These are phyloP conservation scores for Cyanistes caeruleus DNA, from an alignment of 2,113 vertebrate species.

Conservation along the genomic window DNA sequence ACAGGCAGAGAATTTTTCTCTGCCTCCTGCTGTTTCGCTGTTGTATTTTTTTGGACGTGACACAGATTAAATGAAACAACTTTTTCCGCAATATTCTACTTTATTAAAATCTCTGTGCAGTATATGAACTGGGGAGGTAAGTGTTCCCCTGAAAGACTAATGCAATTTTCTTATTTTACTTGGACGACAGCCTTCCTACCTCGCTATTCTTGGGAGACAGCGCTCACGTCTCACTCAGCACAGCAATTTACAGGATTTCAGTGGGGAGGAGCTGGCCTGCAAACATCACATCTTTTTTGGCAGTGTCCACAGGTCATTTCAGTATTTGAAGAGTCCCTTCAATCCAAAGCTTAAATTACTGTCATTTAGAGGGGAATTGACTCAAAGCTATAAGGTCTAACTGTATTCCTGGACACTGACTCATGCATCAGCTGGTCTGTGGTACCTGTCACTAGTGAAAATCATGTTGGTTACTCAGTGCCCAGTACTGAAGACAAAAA, in stretches of 20 bases:
- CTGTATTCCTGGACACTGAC: not conserved
- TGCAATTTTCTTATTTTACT: slow-evolving; percentile 38
- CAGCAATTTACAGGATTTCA: slow-evolving; percentile 32
- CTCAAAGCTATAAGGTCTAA: not conserved
- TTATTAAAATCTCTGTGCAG: slow-evolving; percentile 38
- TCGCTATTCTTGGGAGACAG: slow-evolving; percentile 26
- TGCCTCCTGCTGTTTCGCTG: not conserved
- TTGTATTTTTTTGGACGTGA: not conserved
- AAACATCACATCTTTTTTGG: not conserved
- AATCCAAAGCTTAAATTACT: not conserved
- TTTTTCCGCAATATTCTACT: slow-evolving; percentile 43
- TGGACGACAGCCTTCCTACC: slow-evolving; percentile 35
- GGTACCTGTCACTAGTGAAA: not conserved
- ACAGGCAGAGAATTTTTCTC: not conserved
- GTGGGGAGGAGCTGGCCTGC: not conserved
- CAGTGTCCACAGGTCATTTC: not conserved
- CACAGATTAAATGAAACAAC: slow-evolving; percentile 51
- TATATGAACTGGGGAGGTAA: slow-evolving; percentile 29
- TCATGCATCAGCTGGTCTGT: not conserved
- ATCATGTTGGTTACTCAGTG: not conserved
- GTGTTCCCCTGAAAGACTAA: slow-evolving; percentile 55
- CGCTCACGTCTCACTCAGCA: not conserved
- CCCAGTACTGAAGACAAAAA: not conserved
- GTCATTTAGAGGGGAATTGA: not conserved
- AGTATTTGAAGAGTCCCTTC: not conserved